Percentiles rank a stretch among this genome's conserved stretches.
Evolutionary conservation across 2,797 vertebrate genomes (phyloP).

Genomic region (Linurgus olivaceus): DNA sequence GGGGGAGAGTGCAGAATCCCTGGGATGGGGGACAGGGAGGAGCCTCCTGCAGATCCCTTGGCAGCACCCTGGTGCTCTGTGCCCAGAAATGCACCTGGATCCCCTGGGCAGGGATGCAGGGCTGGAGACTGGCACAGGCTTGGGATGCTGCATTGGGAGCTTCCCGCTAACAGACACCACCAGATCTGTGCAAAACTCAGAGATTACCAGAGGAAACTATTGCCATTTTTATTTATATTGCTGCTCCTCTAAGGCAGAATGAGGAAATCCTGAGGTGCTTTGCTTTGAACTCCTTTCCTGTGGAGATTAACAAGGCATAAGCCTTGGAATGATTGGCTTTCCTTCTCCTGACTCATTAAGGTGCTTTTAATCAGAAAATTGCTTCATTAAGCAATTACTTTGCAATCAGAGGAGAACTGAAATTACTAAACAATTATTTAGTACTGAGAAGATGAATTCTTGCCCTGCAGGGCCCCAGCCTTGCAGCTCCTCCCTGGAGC

Average conservation of each 20-base stretch:
- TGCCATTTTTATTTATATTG: background rate
- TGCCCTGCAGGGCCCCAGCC: background rate
- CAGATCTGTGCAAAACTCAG: background rate
- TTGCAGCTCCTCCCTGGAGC: background rate
- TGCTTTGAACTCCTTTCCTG: background rate
- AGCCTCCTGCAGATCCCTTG: background rate
- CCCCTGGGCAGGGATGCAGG: fast-evolving
- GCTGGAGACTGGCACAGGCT: fast-evolving
- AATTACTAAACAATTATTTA: background rate
- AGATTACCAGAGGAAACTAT: background rate
- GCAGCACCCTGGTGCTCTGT: background rate
- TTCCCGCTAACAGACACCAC: background rate
- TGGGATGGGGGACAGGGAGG: background rate
- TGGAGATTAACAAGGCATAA: background rate
- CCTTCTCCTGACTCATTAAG: background rate
- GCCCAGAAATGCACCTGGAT: fast-evolving
- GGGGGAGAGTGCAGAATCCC: background rate
- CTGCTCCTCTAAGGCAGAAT: background rate
- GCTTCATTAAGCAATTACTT: background rate
- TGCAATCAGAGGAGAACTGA: background rate
- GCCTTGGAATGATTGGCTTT: background rate
- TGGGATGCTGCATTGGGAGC: fast-evolving
- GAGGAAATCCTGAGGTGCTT: background rate
- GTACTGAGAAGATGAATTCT: background rate
- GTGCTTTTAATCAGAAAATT: background rate